phyloP scores from a whole-genome alignment of 2,888 invertebrate genomes.

The Ophion ellenae region DNA sequence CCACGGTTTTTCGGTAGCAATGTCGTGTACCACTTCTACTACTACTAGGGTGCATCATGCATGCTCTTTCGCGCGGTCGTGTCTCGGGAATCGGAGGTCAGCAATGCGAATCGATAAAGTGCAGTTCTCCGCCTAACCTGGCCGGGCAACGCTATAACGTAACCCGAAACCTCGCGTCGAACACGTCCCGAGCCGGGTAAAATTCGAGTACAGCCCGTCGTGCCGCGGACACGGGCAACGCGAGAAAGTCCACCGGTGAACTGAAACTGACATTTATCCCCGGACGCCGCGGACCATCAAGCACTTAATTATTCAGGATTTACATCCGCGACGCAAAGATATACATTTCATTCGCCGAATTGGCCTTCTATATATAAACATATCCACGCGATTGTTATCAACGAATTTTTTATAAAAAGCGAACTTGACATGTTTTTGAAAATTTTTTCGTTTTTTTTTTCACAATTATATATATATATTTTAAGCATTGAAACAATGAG shows the following conservation, averaged over 20 bases:
- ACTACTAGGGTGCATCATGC: neutral
- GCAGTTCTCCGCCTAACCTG: slow-evolving; percentile 65
- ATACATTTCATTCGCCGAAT: neutral
- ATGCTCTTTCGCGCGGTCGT: neutral
- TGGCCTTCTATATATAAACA: neutral
- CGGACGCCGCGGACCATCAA: neutral
- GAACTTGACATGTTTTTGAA: neutral
- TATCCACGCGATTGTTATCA: neutral
- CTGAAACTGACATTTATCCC: slow-evolving; percentile 37
- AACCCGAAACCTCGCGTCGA: slow-evolving; percentile 44
- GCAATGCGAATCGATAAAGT: slow-evolving; percentile 75
- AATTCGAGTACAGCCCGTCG: neutral
- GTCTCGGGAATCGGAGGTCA: slow-evolving; percentile 73
- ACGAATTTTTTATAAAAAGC: neutral
- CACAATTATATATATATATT: neutral
- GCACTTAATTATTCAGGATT: slow-evolving; percentile 19
- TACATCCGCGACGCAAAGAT: neutral
- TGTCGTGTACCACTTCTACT: neutral
- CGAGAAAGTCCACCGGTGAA: neutral
- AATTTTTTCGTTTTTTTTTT: neutral
- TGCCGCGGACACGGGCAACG: neutral
- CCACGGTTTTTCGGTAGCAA: slow-evolving; percentile 23
- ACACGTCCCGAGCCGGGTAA: slow-evolving; percentile 1
- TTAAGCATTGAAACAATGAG: neutral
- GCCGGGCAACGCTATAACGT: slow-evolving; percentile 25